phyloP scores from a whole-genome alignment of 92 coral and sea anemone genomes.

The Actinernus sp. region DNA sequence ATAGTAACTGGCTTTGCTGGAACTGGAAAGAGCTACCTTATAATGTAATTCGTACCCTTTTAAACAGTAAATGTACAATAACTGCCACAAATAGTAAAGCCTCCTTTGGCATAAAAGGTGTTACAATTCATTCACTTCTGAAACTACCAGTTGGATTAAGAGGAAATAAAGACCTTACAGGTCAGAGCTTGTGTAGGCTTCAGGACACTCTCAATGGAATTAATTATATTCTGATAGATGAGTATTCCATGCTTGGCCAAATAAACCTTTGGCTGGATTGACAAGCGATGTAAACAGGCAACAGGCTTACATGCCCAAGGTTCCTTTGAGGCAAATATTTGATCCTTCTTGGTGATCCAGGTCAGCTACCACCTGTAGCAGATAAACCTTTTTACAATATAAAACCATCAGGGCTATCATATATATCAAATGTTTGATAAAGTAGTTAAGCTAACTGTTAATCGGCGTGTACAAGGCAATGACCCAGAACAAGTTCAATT shows the following conservation, averaged over 20 bases:
- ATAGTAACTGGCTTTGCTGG: conserved; percentile 66
- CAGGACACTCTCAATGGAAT: conserved; percentile 44
- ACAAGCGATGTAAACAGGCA: too few relatives aligned
- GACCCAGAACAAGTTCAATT: conserved; percentile 57
- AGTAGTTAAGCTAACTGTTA: conserved; percentile 52
- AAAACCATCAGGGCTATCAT: too few relatives aligned
- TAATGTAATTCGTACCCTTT: conserved; percentile 70
- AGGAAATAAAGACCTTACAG: too few relatives aligned
- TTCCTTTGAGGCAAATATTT: conserved; percentile 58
- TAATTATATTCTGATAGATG: conserved; percentile 64
- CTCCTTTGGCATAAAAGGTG: conserved; percentile 65
- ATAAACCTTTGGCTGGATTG: conserved; percentile 58
- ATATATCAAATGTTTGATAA: too few relatives aligned
- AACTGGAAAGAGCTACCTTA: conserved; percentile 72
- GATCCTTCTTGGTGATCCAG: conserved; percentile 73
- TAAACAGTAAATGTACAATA: conserved; percentile 54
- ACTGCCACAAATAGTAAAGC: conserved; percentile 88
- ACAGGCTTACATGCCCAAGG: conserved; percentile 54
- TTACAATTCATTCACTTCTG: conserved; percentile 72
- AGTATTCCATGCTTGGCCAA: conserved; percentile 80
- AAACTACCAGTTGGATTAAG: too few relatives aligned
- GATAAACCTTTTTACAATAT: conserved; percentile 77
- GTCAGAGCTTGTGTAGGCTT: too few relatives aligned
- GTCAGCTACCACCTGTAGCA: conserved; percentile 79
- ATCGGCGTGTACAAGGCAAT: conserved; percentile 69